A percentile compares a stretch with the other conserved stretches of the same genome.
phyloP scores from a whole-genome alignment of 2,888 invertebrate species.

The Agrotis clavis region DNA sequence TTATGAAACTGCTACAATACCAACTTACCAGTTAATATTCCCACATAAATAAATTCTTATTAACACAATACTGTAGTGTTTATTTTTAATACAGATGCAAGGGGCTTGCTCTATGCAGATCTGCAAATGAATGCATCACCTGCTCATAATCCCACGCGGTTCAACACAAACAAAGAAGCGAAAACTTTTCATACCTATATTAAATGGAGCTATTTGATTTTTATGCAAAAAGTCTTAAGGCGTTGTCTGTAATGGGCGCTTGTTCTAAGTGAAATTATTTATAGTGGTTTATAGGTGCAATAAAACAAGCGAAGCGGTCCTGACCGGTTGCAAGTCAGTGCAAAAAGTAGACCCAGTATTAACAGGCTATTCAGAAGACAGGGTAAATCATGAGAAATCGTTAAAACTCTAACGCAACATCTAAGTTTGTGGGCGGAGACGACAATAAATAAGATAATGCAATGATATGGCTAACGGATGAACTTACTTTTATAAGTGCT shows the following conservation, averaged over 20 bases:
- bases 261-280: slow-evolving; percentile 64
- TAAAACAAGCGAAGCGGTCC: slow-evolving; percentile 61
- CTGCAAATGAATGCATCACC: slow-evolving; percentile 57
- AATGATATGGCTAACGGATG: slow-evolving; percentile 58
- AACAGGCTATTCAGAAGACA: slow-evolving; percentile 72
- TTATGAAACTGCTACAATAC: slow-evolving; percentile 23
- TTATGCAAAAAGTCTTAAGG: slow-evolving; percentile 49
- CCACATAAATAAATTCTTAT: slow-evolving; percentile 38
- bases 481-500: slow-evolving; percentile 51
- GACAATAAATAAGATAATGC: slow-evolving; percentile 79
- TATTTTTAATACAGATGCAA: slow-evolving; percentile 42
- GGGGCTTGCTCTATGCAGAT: slow-evolving; percentile 38
- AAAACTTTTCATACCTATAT: slow-evolving; percentile 34
- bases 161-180: slow-evolving; percentile 48
- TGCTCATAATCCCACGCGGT: slow-evolving; percentile 55
- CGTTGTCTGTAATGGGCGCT: slow-evolving; percentile 48
- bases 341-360: slow-evolving; percentile 81
- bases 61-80: slow-evolving; percentile 24
- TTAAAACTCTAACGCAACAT: slow-evolving; percentile 72
- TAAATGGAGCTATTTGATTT: slow-evolving; percentile 47
- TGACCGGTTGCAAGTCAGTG: slow-evolving; percentile 78
- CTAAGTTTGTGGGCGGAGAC: slow-evolving; percentile 74
- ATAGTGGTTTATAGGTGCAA: slow-evolving; percentile 61
- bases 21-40: slow-evolving; percentile 13
- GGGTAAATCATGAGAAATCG: slow-evolving; percentile 84